These are phyloP conservation scores for Manduca sexta DNA, from an alignment of 1,140 invertebrate genomes.

Conservation along the genomic window DNA sequence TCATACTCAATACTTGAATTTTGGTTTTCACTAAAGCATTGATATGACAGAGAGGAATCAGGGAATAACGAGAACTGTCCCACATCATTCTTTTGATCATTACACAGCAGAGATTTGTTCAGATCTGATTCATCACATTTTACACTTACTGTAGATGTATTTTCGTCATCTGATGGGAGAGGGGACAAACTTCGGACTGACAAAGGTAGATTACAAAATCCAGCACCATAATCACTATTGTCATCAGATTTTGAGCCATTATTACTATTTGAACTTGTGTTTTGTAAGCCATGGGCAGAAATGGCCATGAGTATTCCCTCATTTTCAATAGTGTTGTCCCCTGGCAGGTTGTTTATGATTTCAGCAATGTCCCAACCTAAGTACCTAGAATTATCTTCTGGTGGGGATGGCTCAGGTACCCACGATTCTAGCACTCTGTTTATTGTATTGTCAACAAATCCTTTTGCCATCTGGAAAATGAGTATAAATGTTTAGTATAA, in stretches of 20 bases:
- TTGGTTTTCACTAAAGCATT: constrained; percentile 41
- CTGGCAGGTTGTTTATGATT: constrained; percentile 70
- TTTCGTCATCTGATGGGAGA: constrained; percentile 34
- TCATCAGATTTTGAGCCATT: too few relatives aligned
- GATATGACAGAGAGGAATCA: constrained; percentile 35
- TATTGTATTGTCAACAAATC: constrained; percentile 82
- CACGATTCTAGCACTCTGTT: constrained; percentile 80
- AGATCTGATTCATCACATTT: neutral
- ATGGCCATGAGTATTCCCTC: constrained; percentile 80
- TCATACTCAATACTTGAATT: constrained; percentile 28
- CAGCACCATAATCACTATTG: constrained; percentile 15
- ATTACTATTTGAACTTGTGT: constrained; percentile 36
- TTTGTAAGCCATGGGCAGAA: constrained; percentile 76
- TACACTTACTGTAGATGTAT: neutral
- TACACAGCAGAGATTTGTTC: constrained; percentile 12
- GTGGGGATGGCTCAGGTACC: constrained; percentile 67
- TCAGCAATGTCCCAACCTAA: constrained; percentile 70
- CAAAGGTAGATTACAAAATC: constrained; percentile 6
- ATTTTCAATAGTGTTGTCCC: constrained; percentile 76
- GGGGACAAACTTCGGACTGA: constrained; percentile 33
- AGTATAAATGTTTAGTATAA: constrained; percentile 4
- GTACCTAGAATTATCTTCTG: constrained; percentile 43
- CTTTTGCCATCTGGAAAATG: constrained; percentile 74
- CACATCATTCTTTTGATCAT: constrained; percentile 32
- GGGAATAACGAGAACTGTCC: constrained; percentile 33